phyloP scores from a whole-genome alignment of 2,113 vertebrate genomes.

The Cricetomys ansorgei region DNA sequence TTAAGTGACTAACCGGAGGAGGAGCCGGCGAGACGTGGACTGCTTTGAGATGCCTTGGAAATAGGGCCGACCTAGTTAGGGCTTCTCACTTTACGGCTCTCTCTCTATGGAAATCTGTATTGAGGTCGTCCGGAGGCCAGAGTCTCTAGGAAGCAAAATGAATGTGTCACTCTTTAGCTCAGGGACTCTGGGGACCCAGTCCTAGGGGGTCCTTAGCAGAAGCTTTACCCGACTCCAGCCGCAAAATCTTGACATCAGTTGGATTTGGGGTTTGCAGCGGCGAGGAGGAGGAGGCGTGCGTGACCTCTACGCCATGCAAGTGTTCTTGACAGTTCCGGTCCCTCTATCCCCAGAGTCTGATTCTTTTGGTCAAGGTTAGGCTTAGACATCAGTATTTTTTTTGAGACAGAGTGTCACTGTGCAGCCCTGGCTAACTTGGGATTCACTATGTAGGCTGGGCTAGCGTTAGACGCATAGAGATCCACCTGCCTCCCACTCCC shows the following conservation, averaged over 20 bases:
- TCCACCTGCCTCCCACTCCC: too few relatives aligned
- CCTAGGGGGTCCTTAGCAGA: not conserved
- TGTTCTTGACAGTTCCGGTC: not conserved
- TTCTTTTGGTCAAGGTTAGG: rapidly evolving
- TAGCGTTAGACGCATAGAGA: not conserved
- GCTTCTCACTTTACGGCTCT: rapidly evolving
- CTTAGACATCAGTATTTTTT: not conserved
- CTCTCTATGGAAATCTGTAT: rapidly evolving
- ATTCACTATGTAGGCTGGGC: not conserved
- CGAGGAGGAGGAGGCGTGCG: too few relatives aligned
- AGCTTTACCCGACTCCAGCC: not conserved
- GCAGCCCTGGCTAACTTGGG: not conserved
- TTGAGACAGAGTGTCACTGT: not conserved
- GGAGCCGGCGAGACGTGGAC: not conserved
- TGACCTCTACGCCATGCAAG: rapidly evolving
- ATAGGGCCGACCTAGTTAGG: rapidly evolving
- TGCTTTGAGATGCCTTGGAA: not conserved
- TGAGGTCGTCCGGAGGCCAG: rapidly evolving
- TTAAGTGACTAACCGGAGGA: not conserved
- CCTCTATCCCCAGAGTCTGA: not conserved
- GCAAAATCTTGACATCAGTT: not conserved
- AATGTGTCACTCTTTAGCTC: not conserved
- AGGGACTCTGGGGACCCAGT: not conserved
- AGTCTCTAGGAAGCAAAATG: too few relatives aligned
- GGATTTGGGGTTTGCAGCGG: not conserved